These are phyloP conservation scores for Heliothis virescens DNA, from an alignment of 1,140 invertebrate species.

Conservation along the genomic window DNA sequence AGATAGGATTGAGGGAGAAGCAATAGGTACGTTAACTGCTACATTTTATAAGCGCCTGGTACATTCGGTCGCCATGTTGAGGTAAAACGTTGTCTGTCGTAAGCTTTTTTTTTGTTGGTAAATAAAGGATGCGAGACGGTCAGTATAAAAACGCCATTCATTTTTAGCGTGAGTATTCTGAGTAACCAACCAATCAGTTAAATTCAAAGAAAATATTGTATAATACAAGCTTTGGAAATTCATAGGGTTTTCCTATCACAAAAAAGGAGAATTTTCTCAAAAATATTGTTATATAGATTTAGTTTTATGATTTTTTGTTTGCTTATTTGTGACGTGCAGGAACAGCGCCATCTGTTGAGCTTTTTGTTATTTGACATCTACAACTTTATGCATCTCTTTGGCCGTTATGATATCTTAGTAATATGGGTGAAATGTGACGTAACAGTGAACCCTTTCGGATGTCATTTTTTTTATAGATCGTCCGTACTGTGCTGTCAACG, in stretches of 20 bases:
- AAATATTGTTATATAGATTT: too few relatives aligned
- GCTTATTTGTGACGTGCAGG: too few relatives aligned
- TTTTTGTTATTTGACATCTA: background rate
- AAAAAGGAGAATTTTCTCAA: too few relatives aligned
- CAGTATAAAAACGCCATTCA: background rate
- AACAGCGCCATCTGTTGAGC: too few relatives aligned
- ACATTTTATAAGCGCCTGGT: slow-evolving; percentile 55
- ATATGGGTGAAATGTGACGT: slow-evolving; percentile 74
- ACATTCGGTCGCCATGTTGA: slow-evolving; percentile 71
- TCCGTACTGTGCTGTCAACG: too few relatives aligned
- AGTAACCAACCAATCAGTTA: background rate
- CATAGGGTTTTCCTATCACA: too few relatives aligned
- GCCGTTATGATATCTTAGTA: slow-evolving; percentile 67
- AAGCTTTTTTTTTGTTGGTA: slow-evolving; percentile 37
- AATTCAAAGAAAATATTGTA: too few relatives aligned
- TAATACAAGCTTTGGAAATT: too few relatives aligned
- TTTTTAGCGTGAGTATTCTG: background rate
- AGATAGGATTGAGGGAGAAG: slow-evolving; percentile 94
- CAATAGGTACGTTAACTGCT: slow-evolving; percentile 82
- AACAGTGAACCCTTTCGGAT: slow-evolving; percentile 62
- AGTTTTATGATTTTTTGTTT: background rate
- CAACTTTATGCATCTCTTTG: slow-evolving; percentile 2
- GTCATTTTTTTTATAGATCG: background rate
- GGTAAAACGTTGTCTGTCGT: slow-evolving; percentile 65
- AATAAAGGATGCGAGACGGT: background rate